A percentile compares a stretch with the other conserved stretches of the same genome.
Evolutionary conservation across 2,797 vertebrate genomes (phyloP).

Genomic region (Mallotus villosus): DNA sequence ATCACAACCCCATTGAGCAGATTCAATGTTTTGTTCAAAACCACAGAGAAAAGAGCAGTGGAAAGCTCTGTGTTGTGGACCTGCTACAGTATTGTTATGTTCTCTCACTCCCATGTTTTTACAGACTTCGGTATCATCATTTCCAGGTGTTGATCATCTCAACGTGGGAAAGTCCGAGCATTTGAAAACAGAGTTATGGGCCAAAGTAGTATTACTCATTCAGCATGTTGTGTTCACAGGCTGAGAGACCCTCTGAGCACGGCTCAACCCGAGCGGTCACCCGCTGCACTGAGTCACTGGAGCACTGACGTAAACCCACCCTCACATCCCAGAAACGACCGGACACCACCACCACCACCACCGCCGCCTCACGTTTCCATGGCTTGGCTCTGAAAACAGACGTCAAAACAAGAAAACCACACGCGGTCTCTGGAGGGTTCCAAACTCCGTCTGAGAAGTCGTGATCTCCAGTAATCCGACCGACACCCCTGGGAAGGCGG

Average conservation of each 20-base stretch:
- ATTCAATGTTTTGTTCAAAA: not conserved
- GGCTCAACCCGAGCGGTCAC: conserved; percentile 15
- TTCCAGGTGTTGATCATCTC: conserved; percentile 40
- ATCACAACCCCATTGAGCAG: too few relatives aligned
- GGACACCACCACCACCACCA: not conserved
- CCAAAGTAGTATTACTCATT: conserved; percentile 47
- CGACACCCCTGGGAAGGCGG: conserved; percentile 34
- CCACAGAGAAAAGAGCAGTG: not conserved
- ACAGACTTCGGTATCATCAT: conserved; percentile 32
- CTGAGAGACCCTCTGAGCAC: conserved; percentile 23
- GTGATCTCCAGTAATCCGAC: conserved; percentile 24
- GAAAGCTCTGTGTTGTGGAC: not conserved
- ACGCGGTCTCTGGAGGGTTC: conserved; percentile 48
- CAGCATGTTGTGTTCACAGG: conserved; percentile 52
- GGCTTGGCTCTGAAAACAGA: conserved; percentile 63
- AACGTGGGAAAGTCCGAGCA: conserved; percentile 21
- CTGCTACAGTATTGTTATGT: not conserved
- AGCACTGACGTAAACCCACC: conserved; percentile 53
- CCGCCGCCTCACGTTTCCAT: conserved; percentile 53
- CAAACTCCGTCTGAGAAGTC: conserved; percentile 42
- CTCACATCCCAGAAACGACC: conserved; percentile 44
- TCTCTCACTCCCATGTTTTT: conserved; percentile 45
- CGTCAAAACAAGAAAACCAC: conserved; percentile 66
- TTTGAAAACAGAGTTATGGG: conserved; percentile 13
- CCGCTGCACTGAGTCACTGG: conserved; percentile 47